These are phyloP conservation scores for Zonitis immaculata DNA, from an alignment of 2,888 invertebrate species.

Conservation along the genomic window DNA sequence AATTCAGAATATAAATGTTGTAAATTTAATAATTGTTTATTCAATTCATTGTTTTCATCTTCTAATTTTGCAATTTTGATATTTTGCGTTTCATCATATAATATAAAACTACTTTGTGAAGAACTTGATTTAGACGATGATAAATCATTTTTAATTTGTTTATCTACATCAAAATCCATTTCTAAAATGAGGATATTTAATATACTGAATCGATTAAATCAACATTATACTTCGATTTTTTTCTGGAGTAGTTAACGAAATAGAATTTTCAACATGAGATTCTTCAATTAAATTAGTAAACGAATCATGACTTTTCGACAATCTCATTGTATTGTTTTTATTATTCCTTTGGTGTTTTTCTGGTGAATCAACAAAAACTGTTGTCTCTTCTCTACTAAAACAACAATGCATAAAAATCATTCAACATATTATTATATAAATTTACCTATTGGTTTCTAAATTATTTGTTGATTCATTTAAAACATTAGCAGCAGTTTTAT, in stretches of 20 bases:
- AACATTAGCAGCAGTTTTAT: constrained; percentile 67
- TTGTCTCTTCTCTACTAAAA: neutral
- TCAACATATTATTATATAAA: neutral
- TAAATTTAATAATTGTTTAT: constrained; percentile 40
- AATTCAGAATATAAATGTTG: constrained; percentile 42
- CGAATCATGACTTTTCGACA: neutral
- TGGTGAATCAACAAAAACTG: neutral
- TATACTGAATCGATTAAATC: neutral
- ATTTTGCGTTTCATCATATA: constrained; percentile 30
- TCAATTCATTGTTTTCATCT: constrained; percentile 37
- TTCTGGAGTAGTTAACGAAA: neutral
- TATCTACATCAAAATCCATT: neutral
- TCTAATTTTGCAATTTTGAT: constrained; percentile 39
- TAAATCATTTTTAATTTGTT: neutral
- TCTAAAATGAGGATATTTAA: neutral
- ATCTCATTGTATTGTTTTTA: neutral
- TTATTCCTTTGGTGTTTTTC: neutral
- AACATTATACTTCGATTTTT: neutral
- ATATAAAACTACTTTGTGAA: constrained; percentile 24
- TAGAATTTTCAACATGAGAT: neutral
- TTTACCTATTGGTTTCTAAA: neutral
- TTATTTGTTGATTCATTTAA: constrained; percentile 40
- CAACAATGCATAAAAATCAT: too few species aligned
- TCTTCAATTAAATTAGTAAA: neutral
- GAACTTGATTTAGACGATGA: constrained; percentile 12